A percentile compares a stretch with the other conserved stretches of the same genome.
Evolutionary conservation across 2,797 vertebrate species (phyloP).

Genomic region (Cyprinella venusta): DNA sequence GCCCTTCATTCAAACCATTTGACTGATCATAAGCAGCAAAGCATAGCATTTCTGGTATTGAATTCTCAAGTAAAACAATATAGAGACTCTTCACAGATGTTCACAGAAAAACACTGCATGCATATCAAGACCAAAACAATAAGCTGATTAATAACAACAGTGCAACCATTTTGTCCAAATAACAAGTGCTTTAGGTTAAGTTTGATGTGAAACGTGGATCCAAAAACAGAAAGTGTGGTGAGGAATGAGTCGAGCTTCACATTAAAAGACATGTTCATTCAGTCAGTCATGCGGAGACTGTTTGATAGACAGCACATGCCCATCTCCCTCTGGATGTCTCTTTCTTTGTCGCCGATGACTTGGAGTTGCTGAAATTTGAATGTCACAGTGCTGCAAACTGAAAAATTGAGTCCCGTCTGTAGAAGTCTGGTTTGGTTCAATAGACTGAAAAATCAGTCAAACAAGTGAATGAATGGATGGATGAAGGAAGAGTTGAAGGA

Average conservation of each 20-base stretch:
- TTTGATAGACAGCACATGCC: conserved; percentile 5
- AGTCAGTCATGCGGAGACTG: conserved; percentile 10
- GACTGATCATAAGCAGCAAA: not conserved
- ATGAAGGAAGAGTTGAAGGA: not conserved
- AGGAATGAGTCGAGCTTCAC: conserved; percentile 4
- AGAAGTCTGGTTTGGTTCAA: conserved; percentile 9
- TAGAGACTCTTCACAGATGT: not conserved
- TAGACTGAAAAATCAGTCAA: conserved; percentile 29
- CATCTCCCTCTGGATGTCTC: not conserved
- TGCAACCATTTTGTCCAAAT: not conserved
- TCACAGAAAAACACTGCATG: not conserved
- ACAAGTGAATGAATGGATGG: not conserved
- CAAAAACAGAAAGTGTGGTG: not conserved
- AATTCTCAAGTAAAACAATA: not conserved
- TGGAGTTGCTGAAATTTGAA: conserved; percentile 18
- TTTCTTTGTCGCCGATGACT: conserved; percentile 14
- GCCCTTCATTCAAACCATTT: not conserved
- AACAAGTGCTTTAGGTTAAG: not conserved
- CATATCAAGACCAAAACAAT: not conserved
- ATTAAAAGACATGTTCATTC: conserved; percentile 5
- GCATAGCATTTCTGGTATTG: not conserved
- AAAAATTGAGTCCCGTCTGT: conserved; percentile 19
- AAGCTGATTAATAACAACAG: not conserved
- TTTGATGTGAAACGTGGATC: not conserved
- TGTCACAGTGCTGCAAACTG: conserved; percentile 26